These are phyloP conservation scores for Brachyhypopomus occidentalis DNA, from an alignment of 2,113 vertebrate species.

Conservation along the genomic window DNA sequence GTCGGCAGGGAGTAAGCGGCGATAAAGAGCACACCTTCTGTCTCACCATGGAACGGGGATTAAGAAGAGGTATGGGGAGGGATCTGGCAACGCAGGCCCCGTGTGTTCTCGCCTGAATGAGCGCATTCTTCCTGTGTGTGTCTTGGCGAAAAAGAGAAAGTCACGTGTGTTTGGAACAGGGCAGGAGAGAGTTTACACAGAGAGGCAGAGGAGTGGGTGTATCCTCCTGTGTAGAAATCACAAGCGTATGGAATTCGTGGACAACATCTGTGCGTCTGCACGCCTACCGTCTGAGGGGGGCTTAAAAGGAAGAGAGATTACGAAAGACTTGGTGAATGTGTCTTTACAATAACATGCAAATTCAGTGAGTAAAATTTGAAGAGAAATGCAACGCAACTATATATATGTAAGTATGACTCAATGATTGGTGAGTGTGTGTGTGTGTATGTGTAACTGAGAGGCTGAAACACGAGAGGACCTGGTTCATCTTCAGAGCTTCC, in stretches of 20 bases:
- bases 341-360: background rate
- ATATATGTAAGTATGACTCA: background rate
- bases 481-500: conserved; percentile 37
- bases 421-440: background rate
- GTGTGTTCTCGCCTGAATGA: conserved; percentile 27
- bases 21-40: conserved; percentile 52
- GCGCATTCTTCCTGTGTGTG: conserved; percentile 34
- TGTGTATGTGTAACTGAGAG: background rate
- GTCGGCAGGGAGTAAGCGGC: conserved; percentile 44
- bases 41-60: conserved; percentile 31
- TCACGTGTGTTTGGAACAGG: conserved; percentile 10
- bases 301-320: background rate
- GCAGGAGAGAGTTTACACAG: background rate
- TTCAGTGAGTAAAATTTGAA: background rate
- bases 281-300: background rate
- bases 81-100: conserved; percentile 29
- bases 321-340: background rate
- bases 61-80: conserved; percentile 14
- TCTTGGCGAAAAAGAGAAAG: conserved; percentile 38
- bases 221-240: conserved; percentile 17
- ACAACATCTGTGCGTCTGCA: background rate
- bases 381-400: background rate
- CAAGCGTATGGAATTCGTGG: background rate
- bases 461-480: background rate
- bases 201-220: background rate